Evolutionary conservation across 2,888 invertebrate species (phyloP).

Genomic region (Drosophila recens): DNA sequence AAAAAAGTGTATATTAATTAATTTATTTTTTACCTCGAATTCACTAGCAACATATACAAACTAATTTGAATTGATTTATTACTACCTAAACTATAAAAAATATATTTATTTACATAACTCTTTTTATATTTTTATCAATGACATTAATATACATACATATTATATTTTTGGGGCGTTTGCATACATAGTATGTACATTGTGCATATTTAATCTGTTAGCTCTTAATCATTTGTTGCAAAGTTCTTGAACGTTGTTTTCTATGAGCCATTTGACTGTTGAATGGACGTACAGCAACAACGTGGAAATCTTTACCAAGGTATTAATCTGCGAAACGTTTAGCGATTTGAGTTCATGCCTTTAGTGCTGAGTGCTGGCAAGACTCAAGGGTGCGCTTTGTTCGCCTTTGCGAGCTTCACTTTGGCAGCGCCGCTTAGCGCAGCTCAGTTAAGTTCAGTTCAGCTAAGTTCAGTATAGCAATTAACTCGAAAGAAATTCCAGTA

Average conservation of each 20-base stretch:
- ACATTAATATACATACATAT: too few species aligned
- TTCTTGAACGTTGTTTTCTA: constrained; percentile 67
- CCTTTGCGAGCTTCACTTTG: constrained; percentile 9
- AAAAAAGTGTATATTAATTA: too few species aligned
- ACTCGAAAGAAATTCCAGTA: constrained; percentile 50
- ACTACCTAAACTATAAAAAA: too few species aligned
- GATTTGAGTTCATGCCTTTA: constrained; percentile 35
- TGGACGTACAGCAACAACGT: constrained; percentile 49
- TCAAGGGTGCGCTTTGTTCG: constrained; percentile 54
- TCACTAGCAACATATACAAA: too few species aligned
- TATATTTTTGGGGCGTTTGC: too few species aligned
- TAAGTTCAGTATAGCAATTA: constrained; percentile 61
- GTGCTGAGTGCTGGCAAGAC: constrained; percentile 27
- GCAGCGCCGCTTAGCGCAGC: constrained; percentile 18
- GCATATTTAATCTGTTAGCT: too few species aligned
- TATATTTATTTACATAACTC: too few species aligned
- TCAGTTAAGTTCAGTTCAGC: constrained; percentile 21
- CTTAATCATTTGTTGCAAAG: constrained; percentile 55
- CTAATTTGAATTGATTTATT: too few species aligned
- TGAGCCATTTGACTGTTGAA: constrained; percentile 33
- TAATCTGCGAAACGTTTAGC: constrained; percentile 65
- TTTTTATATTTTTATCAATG: too few species aligned
- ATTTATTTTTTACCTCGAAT: too few species aligned
- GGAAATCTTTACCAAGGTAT: constrained; percentile 67
- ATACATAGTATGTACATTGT: too few species aligned